These are phyloP conservation scores for Rallus crepitans DNA, from an alignment of 2,797 vertebrate species.

Conservation along the genomic window DNA sequence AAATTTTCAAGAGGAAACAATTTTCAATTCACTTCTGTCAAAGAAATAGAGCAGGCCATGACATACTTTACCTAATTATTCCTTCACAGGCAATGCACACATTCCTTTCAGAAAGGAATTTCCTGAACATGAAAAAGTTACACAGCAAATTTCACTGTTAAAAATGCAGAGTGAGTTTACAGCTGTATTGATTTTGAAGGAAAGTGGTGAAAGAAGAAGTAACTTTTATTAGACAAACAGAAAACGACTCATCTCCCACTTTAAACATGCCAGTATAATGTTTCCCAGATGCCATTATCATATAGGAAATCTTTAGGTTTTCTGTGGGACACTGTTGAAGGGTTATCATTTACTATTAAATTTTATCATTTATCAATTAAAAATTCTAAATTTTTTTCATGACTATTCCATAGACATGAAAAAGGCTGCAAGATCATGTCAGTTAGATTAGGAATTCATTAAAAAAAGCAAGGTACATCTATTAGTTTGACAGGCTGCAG, in stretches of 20 bases:
- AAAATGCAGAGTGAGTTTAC: background rate
- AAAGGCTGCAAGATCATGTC: background rate
- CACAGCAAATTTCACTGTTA: background rate
- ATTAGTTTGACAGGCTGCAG: background rate
- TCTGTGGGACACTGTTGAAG: background rate
- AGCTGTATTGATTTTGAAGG: background rate
- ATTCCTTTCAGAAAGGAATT: background rate
- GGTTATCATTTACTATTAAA: background rate
- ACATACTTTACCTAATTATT: background rate
- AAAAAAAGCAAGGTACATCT: background rate
- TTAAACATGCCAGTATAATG: background rate
- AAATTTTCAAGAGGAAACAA: background rate
- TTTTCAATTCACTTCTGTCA: background rate
- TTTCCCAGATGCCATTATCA: background rate
- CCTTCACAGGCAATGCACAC: background rate
- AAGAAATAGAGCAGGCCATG: background rate
- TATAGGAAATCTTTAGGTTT: background rate
- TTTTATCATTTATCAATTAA: too few species aligned
- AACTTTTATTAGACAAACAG: background rate
- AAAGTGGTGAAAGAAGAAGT: background rate
- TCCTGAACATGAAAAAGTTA: background rate
- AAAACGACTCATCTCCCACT: constrained; percentile 1
- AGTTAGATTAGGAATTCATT: background rate
- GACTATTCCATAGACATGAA: background rate
- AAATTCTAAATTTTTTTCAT: too few species aligned